Percentiles rank a stretch among this genome's conserved stretches.
phyloP scores from a whole-genome alignment of 2,113 vertebrate genomes.

The Pituophis catenifer region DNA sequence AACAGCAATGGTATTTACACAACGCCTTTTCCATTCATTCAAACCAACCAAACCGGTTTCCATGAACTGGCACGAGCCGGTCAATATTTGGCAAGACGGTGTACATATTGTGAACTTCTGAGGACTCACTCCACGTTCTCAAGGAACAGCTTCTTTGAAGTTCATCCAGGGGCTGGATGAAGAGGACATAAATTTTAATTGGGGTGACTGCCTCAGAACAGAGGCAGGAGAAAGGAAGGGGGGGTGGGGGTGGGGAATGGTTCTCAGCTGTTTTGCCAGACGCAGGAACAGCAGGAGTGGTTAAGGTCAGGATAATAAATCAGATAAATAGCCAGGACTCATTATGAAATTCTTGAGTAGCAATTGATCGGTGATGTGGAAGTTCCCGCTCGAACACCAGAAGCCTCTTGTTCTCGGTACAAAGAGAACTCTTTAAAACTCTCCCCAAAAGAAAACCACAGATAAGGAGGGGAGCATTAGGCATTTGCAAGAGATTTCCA shows the following conservation, averaged over 20 bases:
- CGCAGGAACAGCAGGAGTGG: neutral
- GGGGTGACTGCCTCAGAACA: neutral
- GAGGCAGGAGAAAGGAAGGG: neutral
- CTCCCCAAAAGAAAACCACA: neutral
- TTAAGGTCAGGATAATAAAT: neutral
- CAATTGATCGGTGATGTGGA: neutral
- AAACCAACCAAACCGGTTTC: neutral
- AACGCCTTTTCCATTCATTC: neutral
- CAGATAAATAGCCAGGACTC: neutral
- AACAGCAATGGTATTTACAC: neutral
- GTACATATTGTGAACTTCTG: neutral
- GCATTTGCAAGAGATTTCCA: neutral
- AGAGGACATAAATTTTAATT: neutral
- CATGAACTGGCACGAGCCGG: neutral
- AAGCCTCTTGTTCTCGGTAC: too few relatives aligned
- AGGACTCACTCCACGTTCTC: neutral
- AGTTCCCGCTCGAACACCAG: neutral
- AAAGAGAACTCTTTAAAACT: neutral
- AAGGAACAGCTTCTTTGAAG: neutral
- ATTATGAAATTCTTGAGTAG: neutral
- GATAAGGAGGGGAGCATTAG: neutral
- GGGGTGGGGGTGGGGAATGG: fast-evolving
- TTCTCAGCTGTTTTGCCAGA: neutral
- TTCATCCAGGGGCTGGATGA: neutral
- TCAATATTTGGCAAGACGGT: neutral